Base-by-base conservation (phyloP, 2,888 invertebrate species). In the Scaptomyza cyrtandrae region DNA sequence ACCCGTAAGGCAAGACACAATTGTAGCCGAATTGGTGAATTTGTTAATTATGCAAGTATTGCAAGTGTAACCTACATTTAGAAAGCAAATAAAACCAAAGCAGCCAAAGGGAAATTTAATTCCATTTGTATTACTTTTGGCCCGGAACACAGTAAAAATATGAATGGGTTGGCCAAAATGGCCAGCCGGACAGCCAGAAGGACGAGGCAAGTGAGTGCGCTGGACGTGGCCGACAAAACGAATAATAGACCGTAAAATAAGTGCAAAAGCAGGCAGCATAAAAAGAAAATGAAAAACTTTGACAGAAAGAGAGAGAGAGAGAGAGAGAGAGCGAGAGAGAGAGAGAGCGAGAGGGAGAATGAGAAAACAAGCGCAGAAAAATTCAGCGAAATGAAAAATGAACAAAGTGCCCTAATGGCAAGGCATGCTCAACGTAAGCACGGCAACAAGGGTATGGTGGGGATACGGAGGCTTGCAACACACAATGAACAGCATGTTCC, bases 181-280 rank as follows among this genome's bases (percentile, higher is more conserved):
- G 56, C 63, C 52, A 39, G n/a, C 52, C 53, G 73, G 66, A 52
- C 72, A 75, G 58, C 48, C 59, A 57, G 67, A 64, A 63, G 83
- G 74, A 68, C 70, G 66, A 66, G 63, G 59, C 82, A 82, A 79
- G 77, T 71, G 69, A 80, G 73, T 88, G 77, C 73, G 73, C 80
- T 78, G 86, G 80, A 86, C 87, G 74, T 75, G 81, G 80, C 82
- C 84, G 58, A 81, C 72, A 80, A 90, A 74, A 80, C 74, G 87
- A 86, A 89, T 90, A 90, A 90, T 90, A 84, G 89, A 90, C 76
- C 88, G 82, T 87, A 89, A 90, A 90, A 89, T 90, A 88, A 90
- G 88, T 89, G 87, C 80, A 88, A 78, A 87, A 54, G 80, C 79
- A 83, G 81, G 59, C 57, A 60, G 41, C 14, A 50, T 19, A 50